Conservation (phyloP, 2,797 vertebrate genomes). For the Squalus acanthias region DNA sequence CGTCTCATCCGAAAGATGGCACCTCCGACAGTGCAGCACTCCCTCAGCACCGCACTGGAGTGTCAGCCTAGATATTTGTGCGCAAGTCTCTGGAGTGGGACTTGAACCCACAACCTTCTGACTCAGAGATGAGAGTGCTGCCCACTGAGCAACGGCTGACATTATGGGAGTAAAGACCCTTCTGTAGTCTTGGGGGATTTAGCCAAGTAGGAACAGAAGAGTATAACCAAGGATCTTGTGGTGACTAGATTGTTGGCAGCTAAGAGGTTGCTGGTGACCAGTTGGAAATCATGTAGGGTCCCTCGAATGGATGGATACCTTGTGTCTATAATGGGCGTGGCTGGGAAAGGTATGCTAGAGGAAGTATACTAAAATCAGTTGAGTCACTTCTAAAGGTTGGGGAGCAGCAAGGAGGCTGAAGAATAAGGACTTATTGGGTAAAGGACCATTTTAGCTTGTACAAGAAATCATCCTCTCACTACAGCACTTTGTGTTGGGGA, state of each 20-base stretch:
- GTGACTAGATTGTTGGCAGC: not conserved
- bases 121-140: too few species aligned
- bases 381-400: not conserved
- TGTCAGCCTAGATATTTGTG: too few species aligned
- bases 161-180: not conserved
- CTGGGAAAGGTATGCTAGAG: not conserved
- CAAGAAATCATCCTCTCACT: not conserved
- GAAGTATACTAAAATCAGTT: not conserved
- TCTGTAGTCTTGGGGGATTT: not conserved
- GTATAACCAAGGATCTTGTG: not conserved
- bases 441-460: not conserved
- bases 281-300: not conserved
- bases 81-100: too few species aligned
- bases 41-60: too few species aligned
- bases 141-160: too few species aligned
- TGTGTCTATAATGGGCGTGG: not conserved
- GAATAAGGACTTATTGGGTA: not conserved
- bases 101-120: too few species aligned
- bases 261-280: not conserved
- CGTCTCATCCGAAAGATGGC: too few species aligned
- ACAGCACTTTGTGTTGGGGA: not conserved
- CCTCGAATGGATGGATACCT: not conserved
- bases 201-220: not conserved
- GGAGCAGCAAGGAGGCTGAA: not conserved
- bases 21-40: too few species aligned